These are phyloP conservation scores for Eleginops maclovinus DNA, from an alignment of 2,113 vertebrate species.

Conservation along the genomic window DNA sequence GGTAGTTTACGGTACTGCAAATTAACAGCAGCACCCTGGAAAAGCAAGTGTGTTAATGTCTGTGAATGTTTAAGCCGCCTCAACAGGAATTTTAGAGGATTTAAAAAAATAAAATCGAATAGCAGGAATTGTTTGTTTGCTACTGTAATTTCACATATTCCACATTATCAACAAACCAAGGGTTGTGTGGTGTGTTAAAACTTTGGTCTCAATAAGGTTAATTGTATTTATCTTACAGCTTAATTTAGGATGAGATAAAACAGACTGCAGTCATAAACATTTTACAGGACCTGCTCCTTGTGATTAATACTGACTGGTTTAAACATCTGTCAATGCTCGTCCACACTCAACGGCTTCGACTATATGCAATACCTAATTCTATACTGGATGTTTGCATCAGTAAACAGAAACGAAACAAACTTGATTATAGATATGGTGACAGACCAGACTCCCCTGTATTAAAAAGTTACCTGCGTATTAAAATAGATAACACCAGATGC, in stretches of 20 bases:
- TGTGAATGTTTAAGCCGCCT: neutral
- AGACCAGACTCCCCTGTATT: neutral
- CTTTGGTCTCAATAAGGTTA: neutral
- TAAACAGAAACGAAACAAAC: too few relatives aligned
- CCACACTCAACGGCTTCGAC: neutral
- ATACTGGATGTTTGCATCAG: neutral
- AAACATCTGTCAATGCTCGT: neutral
- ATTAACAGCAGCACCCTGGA: neutral
- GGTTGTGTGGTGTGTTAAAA: neutral
- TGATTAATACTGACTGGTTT: conserved; percentile 39
- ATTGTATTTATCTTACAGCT: conserved; percentile 20
- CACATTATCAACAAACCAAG: neutral
- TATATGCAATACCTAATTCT: neutral
- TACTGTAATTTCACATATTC: neutral
- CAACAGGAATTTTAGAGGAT: neutral
- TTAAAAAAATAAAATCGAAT: too few relatives aligned
- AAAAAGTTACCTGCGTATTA: neutral
- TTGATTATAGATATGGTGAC: neutral
- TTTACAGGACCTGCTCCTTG: conserved; percentile 7
- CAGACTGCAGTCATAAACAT: conserved; percentile 1
- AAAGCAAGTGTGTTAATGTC: neutral
- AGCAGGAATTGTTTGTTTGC: neutral
- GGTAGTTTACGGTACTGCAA: neutral
- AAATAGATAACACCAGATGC: neutral
- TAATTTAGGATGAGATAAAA: conserved; percentile 38